Conservation (phyloP, 2,113 vertebrate genomes). For the Apus apus region DNA sequence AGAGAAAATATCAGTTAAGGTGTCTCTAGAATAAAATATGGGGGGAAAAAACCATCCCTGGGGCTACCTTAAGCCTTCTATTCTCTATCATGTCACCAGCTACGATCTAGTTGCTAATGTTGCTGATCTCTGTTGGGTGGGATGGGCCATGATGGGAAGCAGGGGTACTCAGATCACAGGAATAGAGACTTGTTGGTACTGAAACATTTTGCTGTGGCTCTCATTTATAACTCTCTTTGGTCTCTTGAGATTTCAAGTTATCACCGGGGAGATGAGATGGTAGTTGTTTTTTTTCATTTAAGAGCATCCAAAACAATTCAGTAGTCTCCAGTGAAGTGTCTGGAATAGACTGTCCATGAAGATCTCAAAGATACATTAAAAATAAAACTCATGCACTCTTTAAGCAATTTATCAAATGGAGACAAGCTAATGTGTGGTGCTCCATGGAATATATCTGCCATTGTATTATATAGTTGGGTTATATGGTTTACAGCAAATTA, state of each 20-base stretch:
- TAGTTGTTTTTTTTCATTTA: neutral
- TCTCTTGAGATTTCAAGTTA: neutral
- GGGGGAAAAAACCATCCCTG: accelerated
- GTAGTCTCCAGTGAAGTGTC: neutral
- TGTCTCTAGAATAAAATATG: neutral
- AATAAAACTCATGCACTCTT: neutral
- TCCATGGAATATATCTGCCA: neutral
- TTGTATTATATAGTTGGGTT: neutral
- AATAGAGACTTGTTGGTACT: neutral
- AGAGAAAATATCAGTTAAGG: neutral
- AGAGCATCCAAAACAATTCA: neutral
- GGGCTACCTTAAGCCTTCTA: neutral
- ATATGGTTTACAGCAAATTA: neutral
- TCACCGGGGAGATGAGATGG: neutral
- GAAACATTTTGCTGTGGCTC: neutral
- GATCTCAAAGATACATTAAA: neutral
- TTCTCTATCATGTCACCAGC: neutral
- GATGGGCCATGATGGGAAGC: neutral
- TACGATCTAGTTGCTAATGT: neutral
- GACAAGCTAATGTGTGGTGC: neutral
- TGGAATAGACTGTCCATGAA: accelerated
- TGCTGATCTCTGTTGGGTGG: neutral
- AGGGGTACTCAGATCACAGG: neutral
- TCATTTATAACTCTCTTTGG: neutral
- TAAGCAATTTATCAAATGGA: neutral